Percentiles rank a stretch among this genome's conserved stretches.
Evolutionary conservation across 2,797 vertebrate species (phyloP).

Genomic region (Chloroceryle amazona): DNA sequence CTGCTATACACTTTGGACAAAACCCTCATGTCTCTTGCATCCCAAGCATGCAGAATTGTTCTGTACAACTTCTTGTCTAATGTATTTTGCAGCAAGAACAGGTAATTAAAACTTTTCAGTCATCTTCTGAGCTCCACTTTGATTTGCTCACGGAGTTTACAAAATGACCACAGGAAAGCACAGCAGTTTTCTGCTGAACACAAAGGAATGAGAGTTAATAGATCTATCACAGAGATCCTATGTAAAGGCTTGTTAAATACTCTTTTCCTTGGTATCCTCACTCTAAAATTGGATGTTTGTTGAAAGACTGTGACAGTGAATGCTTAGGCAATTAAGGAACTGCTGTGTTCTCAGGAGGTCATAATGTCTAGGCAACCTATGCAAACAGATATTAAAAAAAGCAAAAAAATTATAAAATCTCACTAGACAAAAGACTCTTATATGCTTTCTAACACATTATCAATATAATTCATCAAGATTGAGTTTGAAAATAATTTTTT

Average conservation of each 20-base stretch:
- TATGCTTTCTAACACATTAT: not conserved
- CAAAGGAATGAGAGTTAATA: not conserved
- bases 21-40: not conserved
- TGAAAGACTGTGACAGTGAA: constrained; percentile 3
- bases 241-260: not conserved
- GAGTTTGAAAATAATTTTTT: not conserved
- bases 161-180: constrained; percentile 5
- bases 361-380: not conserved
- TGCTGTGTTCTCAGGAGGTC: not conserved
- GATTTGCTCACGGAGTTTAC: constrained; percentile 2
- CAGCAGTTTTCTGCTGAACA: constrained; percentile 18
- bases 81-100: not conserved
- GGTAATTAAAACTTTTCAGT: constrained; percentile 17
- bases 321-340: not conserved
- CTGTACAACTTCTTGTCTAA: not conserved
- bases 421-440: not conserved
- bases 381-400: not conserved
- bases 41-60: not conserved
- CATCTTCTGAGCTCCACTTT: not conserved
- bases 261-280: not conserved
- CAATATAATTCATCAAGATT: not conserved
- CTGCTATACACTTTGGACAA: not conserved
- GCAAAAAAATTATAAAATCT: not conserved
- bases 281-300: not conserved
- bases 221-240: constrained; percentile 1